Evolutionary conservation across 2,888 invertebrate genomes (phyloP).

Genomic region (Metalampra italica): DNA sequence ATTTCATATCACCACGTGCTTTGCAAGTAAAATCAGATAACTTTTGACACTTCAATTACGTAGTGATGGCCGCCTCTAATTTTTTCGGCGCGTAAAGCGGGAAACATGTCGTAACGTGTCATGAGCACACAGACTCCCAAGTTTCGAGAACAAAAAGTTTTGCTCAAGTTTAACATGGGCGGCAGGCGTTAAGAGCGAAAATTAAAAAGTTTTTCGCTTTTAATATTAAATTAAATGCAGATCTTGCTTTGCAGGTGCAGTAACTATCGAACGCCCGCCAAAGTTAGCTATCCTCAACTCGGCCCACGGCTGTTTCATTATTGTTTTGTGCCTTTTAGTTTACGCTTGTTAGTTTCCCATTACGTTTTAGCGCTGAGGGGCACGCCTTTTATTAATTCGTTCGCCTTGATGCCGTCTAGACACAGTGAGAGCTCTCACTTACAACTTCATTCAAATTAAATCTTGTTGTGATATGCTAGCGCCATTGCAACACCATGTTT

Average conservation of each 20-base stretch:
- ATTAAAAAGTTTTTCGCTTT: constrained; percentile 63
- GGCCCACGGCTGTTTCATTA: constrained; percentile 32
- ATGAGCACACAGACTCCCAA: constrained; percentile 57
- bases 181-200: constrained; percentile 56
- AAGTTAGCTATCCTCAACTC: constrained; percentile 11
- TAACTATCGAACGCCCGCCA: constrained; percentile 28
- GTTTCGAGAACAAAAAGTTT: constrained; percentile 61
- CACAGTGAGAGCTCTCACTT: constrained; percentile 31
- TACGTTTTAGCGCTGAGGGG: constrained; percentile 45
- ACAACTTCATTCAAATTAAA: constrained; percentile 45
- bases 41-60: constrained; percentile 79
- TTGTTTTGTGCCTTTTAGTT: constrained; percentile 59
- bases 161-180: constrained; percentile 35
- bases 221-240: constrained; percentile 49
- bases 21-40: constrained; percentile 79
- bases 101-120: constrained; percentile 63
- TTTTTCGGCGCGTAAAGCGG: constrained; percentile 49
- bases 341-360: constrained; percentile 62
- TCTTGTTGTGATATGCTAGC: constrained; percentile 28
- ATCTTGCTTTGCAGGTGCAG: constrained; percentile 46
- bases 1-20: constrained; percentile 73
- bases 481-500: constrained; percentile 27
- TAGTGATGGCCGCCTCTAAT: constrained; percentile 68
- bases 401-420: constrained; percentile 36
- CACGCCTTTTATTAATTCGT: constrained; percentile 50